Base-by-base conservation (phyloP, 2,888 invertebrate genomes). In the Ochlodes sylvanus region DNA sequence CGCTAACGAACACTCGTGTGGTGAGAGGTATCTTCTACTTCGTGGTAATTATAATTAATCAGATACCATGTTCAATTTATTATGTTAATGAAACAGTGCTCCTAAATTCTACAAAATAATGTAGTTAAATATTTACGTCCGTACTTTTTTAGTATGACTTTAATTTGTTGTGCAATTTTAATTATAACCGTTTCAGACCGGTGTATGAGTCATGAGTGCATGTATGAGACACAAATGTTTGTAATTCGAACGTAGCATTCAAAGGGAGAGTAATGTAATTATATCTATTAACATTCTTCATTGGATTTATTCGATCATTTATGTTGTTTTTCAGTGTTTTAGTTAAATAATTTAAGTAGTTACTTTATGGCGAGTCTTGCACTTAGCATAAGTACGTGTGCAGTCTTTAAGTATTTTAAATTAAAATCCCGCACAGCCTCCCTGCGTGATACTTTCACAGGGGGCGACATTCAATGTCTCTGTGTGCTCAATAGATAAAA, bases 381-480 rank as follows among this genome's bases (percentile, higher is more conserved):
- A 57, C 56, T 50, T 47, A 64, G 56, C 14, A 47, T 64, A 58
- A 50, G 50, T 32, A 54, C 54, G 52, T 52, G 21, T 52, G 52
- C 12, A 27, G 52, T 14, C 27, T 54, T n/a, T 38, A 38, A 55
- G 55, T 55, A 55, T 55, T 55, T 15, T 6, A 1, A 1, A 52
- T 5, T 27, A 4, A n/a, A 27, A 27, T 15, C 9, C 55, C 34
- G 34, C 55, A 55, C 55, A 34, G 15, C 55, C 21, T 14, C 21
- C 3, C 19, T 3, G 1, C 7, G 12, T 19, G 52, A 52, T 6
- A 4, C 6, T 21, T 10, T 6, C 52, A 9, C 19, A 10, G 57
- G 47, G n/a, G 58, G 27, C 38, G 64, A 50, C 65, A 66, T 66
- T 32, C n/a, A 66, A 66, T 66, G 60, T 66, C 32, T n/a, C 9